phyloP scores from a whole-genome alignment of 2,888 invertebrate genomes.

The Eutolmus rufibarbis region DNA sequence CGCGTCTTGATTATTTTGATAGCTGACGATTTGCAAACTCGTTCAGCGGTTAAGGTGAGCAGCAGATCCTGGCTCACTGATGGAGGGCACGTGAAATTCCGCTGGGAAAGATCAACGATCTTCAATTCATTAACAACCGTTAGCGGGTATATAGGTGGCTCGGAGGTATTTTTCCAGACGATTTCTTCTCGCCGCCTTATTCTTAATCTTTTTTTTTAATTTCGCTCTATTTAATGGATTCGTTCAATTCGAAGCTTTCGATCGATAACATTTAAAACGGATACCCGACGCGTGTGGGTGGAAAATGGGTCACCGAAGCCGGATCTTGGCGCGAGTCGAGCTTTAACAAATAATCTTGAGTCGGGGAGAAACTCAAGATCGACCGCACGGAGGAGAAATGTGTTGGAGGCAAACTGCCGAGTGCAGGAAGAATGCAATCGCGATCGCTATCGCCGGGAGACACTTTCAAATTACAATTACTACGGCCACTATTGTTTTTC shows the following conservation, averaged over 20 bases:
- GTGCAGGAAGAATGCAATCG: background rate
- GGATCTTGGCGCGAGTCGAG: background rate
- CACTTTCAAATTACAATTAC: conserved; percentile 4
- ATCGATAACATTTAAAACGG: background rate
- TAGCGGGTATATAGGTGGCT: background rate
- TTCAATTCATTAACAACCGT: background rate
- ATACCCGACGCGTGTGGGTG: background rate
- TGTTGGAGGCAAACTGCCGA: background rate
- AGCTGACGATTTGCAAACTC: background rate
- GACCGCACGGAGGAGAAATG: background rate
- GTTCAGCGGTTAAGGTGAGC: conserved; percentile 1
- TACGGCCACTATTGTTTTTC: background rate
- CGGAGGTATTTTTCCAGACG: background rate
- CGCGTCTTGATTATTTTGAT: conserved; percentile 16
- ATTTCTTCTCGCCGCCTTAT: background rate
- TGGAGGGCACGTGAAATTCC: conserved; percentile 13
- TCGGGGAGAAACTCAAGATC: background rate
- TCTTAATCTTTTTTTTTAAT: background rate
- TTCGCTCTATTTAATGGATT: background rate
- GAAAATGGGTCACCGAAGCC: conserved; percentile 3
- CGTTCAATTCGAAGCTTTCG: background rate
- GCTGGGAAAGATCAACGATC: conserved; percentile 7
- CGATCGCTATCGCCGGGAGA: background rate
- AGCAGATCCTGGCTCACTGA: background rate
- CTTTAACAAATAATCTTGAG: background rate